Evolutionary conservation across 2,888 invertebrate species (phyloP), one percentile per base, ranked within the genome.

Genomic region (Galerucella nymphaeae): DNA sequence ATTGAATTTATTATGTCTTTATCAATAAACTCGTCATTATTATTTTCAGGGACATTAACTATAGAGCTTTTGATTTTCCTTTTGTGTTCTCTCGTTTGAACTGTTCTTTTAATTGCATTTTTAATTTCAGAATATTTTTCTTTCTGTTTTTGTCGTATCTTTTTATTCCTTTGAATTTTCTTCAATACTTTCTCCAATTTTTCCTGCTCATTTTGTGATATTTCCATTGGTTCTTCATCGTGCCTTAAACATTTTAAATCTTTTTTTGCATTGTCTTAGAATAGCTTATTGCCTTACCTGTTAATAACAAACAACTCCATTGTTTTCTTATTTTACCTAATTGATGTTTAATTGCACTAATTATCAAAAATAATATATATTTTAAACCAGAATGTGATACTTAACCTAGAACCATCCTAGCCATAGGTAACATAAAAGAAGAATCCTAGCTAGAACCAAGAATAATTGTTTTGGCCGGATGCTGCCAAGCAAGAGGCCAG

Each of bases 261-360:
- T 61, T 48, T 18, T 45, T n/a, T 41, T 4, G 14, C 2, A 57
- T 66, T 38, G 45, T 53, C 23, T 16, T 11, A 48, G 53, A 67
- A 63, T 81, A 81, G 16, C 48, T 81, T 13, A 58, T 10, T 20
- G 68, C 76, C 79, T 79, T 86, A 93, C 93, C 93, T 90, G 82
- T 93, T 92, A 67, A 93, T 89, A 75, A 92, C 89, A 83, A 93
- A 93, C 78, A 93, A 87, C 86, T 92, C 92, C 93, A 93, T 93
- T 70, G 50, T 13, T 57, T 67, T 23, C 6, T 20, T 55, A 23
- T 77, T 66, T 78, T 45, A 55, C 16, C 30, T 8, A 38, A 38
- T 38, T 38, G 30, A 38, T 8, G 8, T 38, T 38, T 38, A 38
- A 38, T 38, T 38, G 30, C 30, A 38, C 30, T 38, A 38, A 38